phyloP scores from a whole-genome alignment of 2,113 vertebrate species.

The Aythya baeri region DNA sequence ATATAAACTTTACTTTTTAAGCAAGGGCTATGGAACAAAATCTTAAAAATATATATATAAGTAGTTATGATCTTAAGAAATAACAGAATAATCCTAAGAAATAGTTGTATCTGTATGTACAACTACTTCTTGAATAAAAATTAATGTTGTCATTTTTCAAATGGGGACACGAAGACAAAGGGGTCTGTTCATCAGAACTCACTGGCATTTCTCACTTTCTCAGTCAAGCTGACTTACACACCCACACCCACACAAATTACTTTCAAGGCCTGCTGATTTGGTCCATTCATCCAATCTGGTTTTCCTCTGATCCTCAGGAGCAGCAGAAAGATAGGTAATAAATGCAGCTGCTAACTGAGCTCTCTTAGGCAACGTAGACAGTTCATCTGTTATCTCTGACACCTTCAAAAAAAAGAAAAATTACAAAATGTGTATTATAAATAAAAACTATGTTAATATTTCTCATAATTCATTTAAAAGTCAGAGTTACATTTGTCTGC shows the following conservation, averaged over 20 bases:
- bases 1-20: not conserved
- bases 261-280: constrained; percentile 87
- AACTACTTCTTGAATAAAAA: not conserved
- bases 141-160: not conserved
- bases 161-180: not conserved
- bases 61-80: not conserved
- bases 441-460: not conserved
- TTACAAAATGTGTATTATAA: not conserved
- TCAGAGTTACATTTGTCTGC: not conserved
- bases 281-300: constrained; percentile 90
- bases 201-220: not conserved
- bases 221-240: not conserved
- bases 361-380: constrained; percentile 88
- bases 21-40: not conserved
- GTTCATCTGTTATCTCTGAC: constrained; percentile 90
- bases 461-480: not conserved
- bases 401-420: constrained; percentile 76
- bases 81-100: not conserved
- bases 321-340: constrained; percentile 94
- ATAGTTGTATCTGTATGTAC: not conserved
- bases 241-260: constrained; percentile 73
- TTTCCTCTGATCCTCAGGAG: constrained; percentile 89
- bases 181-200: not conserved
- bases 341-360: constrained; percentile 93
- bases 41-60: not conserved